Evolutionary conservation across 2,797 vertebrate species (phyloP).

Genomic region (Dromococcyx pavoninus): DNA sequence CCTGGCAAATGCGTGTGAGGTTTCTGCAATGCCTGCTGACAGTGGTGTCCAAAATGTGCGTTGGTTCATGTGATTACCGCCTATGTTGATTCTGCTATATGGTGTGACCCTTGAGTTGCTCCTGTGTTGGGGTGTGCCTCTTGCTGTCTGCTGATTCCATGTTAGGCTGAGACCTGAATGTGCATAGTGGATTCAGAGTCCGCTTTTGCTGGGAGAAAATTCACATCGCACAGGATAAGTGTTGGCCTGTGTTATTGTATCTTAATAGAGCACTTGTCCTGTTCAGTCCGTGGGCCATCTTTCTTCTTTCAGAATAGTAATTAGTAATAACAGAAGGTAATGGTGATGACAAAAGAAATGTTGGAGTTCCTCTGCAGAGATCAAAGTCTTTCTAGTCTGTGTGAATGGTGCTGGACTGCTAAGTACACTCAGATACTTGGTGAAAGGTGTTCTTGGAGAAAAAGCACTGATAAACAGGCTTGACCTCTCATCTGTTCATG

Average conservation of each 20-base stretch:
- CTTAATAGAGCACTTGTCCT: neutral
- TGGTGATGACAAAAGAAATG: neutral
- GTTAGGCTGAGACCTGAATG: neutral
- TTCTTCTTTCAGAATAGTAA: neutral
- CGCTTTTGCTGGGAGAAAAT: neutral
- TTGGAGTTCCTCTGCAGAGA: neutral
- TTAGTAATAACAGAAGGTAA: neutral
- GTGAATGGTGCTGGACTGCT: neutral
- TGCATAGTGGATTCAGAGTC: neutral
- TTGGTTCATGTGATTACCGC: neutral
- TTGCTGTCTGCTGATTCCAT: rapidly evolving
- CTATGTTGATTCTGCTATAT: rapidly evolving
- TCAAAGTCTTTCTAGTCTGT: neutral
- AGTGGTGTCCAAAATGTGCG: neutral
- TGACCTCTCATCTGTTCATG: neutral
- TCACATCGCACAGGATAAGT: neutral
- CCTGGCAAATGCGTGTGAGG: neutral
- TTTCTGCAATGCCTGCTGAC: neutral
- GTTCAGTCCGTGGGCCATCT: neutral
- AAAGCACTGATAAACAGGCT: neutral
- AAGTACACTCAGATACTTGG: neutral
- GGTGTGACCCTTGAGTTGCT: neutral
- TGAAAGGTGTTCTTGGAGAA: neutral
- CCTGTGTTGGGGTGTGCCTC: rapidly evolving
- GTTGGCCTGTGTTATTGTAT: rapidly evolving